A percentile compares a stretch with the other conserved stretches of the same genome.
Conservation (phyloP, 2,888 invertebrate genomes). For the Lutraria lutraria region DNA sequence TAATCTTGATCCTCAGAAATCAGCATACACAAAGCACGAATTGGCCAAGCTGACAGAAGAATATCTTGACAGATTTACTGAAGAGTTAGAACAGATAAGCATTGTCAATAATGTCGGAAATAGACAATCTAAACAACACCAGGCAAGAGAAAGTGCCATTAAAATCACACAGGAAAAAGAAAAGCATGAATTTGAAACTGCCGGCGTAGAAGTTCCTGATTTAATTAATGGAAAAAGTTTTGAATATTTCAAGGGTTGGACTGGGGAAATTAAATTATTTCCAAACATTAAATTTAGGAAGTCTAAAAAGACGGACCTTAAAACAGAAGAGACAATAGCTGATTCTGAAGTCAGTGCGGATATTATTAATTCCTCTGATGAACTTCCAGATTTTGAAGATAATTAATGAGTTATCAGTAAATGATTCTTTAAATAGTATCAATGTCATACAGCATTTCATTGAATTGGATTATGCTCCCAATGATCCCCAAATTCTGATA, state of each 20-base stretch:
- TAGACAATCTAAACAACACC: slow-evolving; percentile 92
- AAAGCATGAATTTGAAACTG: slow-evolving; percentile 91
- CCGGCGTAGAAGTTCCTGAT: slow-evolving; percentile 94
- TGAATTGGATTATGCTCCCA: no score
- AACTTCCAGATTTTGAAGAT: slow-evolving; percentile 55
- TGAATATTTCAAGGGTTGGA: slow-evolving; percentile 88
- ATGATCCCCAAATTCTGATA: no score
- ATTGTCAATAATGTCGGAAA: slow-evolving; percentile 93
- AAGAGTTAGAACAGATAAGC: slow-evolving; percentile 92
- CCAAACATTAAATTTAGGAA: slow-evolving; percentile 80
- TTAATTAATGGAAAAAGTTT: slow-evolving; percentile 90
- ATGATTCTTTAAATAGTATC: neutral
- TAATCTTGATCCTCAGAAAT: slow-evolving; percentile 89
- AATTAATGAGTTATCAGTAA: neutral
- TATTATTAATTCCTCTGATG: slow-evolving; percentile 11
- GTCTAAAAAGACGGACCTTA: slow-evolving; percentile 70
- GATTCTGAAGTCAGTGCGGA: neutral
- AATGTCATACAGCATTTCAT: neutral
- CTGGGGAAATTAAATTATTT: slow-evolving; percentile 77
- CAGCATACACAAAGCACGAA: slow-evolving; percentile 89
- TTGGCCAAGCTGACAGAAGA: slow-evolving; percentile 83
- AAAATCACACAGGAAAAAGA: slow-evolving; percentile 92
- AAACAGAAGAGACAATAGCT: slow-evolving; percentile 37
- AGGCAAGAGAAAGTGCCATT: slow-evolving; percentile 92
- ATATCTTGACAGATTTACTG: slow-evolving; percentile 91